phyloP scores from a whole-genome alignment of 2,888 invertebrate genomes.

The Dasysyrphus albostriatus region DNA sequence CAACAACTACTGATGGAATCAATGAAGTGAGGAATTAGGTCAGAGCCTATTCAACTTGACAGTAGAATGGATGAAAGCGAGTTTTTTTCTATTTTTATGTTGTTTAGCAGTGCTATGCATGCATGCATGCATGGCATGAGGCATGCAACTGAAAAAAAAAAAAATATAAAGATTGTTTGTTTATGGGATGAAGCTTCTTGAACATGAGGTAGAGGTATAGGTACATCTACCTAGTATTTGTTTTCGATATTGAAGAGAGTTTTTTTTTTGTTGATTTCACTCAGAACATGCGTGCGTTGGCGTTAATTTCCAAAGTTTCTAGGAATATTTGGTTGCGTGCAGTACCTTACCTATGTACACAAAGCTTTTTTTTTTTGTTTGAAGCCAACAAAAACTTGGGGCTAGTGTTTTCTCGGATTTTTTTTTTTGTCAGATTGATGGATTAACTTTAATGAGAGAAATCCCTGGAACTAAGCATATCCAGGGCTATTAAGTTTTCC shows the following conservation, averaged over 20 bases:
- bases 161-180: slow-evolving; percentile 21
- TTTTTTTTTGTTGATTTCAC: slow-evolving; percentile 14
- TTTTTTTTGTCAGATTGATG: slow-evolving; percentile 35
- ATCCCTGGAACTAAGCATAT: slow-evolving; percentile 20
- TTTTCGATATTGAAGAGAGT: slow-evolving; percentile 7
- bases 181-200: slow-evolving; percentile 13
- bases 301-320: slow-evolving; percentile 10
- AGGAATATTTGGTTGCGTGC: not conserved
- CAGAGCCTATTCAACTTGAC: slow-evolving; percentile 44
- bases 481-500: slow-evolving; percentile 21
- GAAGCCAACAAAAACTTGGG: slow-evolving; percentile 4
- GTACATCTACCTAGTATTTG: not conserved
- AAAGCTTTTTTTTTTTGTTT: slow-evolving; percentile 8
- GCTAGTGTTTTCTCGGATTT: not conserved
- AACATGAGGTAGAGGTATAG: not conserved
- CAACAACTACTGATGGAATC: slow-evolving; percentile 36
- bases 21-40: slow-evolving; percentile 65
- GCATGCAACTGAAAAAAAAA: slow-evolving; percentile 26
- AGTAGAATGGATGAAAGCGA: slow-evolving; percentile 60
- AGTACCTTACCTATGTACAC: not conserved
- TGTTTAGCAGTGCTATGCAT: slow-evolving; percentile 35
- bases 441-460: slow-evolving; percentile 24
- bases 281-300: slow-evolving; percentile 12
- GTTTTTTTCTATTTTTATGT: slow-evolving; percentile 43
- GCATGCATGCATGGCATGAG: slow-evolving; percentile 25